phyloP scores from a whole-genome alignment of 2,888 invertebrate species.

The Eupelmus urozonus region DNA sequence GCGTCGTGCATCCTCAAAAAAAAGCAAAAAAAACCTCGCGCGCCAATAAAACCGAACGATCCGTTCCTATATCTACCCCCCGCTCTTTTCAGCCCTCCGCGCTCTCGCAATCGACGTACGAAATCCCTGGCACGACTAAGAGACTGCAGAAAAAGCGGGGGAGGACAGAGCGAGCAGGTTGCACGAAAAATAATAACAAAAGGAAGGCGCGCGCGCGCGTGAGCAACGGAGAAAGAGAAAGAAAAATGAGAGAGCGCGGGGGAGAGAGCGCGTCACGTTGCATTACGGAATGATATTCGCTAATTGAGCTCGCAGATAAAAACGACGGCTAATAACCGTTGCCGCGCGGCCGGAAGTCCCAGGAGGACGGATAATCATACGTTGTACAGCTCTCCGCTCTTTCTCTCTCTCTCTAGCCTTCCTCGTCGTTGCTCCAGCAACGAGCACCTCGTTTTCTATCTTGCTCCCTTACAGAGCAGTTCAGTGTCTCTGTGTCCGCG shows the following conservation, averaged over 20 bases:
- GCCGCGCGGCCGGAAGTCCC: constrained; percentile 65
- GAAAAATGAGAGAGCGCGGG: constrained; percentile 20
- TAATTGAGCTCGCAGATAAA: constrained; percentile 77
- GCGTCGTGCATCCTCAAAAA: not conserved
- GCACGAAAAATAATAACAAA: constrained; percentile 27
- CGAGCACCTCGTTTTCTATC: not conserved
- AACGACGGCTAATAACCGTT: constrained; percentile 75
- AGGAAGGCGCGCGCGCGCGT: not conserved
- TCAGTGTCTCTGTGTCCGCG: too few species aligned
- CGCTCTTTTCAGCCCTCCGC: not conserved
- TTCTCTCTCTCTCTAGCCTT: constrained; percentile 28
- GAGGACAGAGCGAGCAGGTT: constrained; percentile 22
- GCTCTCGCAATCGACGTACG: constrained; percentile 16
- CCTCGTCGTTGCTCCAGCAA: not conserved
- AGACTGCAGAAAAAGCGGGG: not conserved
- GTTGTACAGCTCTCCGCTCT: constrained; percentile 62
- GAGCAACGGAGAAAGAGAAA: constrained; percentile 28
- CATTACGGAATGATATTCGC: constrained; percentile 76
- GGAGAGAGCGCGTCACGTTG: constrained; percentile 75
- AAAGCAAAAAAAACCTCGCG: not conserved
- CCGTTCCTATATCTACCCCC: not conserved
- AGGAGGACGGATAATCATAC: constrained; percentile 72
- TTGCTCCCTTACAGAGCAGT: constrained; percentile 13
- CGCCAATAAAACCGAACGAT: constrained; percentile 17
- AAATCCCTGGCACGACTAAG: constrained; percentile 27